phyloP scores from a whole-genome alignment of 2,113 vertebrate genomes.

The Podilymbus podiceps region DNA sequence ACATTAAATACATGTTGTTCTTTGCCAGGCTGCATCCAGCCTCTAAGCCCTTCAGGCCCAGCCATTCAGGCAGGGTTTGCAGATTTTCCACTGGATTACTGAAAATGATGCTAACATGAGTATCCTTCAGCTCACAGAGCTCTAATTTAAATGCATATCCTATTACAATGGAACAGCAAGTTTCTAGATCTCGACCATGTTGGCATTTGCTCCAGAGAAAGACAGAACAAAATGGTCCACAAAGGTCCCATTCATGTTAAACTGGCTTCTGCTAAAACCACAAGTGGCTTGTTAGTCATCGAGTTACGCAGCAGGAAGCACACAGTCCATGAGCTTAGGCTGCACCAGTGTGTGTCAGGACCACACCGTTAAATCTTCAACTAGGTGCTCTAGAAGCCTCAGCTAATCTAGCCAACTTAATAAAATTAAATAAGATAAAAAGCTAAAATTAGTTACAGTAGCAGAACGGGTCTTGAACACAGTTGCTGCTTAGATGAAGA shows the following conservation, averaged over 20 bases:
- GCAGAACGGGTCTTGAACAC: background rate
- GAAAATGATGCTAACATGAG: background rate
- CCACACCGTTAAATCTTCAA: background rate
- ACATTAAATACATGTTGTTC: background rate
- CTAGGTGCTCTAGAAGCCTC: background rate
- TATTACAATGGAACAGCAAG: constrained; percentile 43
- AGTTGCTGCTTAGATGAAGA: background rate
- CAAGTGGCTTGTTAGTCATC: background rate
- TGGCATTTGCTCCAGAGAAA: constrained; percentile 52
- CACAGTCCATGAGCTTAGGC: background rate
- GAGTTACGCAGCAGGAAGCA: background rate
- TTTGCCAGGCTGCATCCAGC: background rate
- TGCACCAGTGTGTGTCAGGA: background rate
- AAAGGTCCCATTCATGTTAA: constrained; percentile 24
- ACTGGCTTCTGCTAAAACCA: constrained; percentile 21
- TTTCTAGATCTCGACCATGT: constrained; percentile 46
- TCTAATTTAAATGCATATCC: constrained; percentile 61
- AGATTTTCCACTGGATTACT: constrained; percentile 38
- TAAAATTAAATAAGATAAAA: background rate
- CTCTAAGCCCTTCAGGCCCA: background rate
- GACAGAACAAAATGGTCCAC: constrained; percentile 46
- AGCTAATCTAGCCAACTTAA: background rate
- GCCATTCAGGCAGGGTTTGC: background rate
- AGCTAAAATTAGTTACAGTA: background rate
- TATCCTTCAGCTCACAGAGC: background rate